Conservation (phyloP, 2,797 vertebrate species). For the Bradypus variegatus region DNA sequence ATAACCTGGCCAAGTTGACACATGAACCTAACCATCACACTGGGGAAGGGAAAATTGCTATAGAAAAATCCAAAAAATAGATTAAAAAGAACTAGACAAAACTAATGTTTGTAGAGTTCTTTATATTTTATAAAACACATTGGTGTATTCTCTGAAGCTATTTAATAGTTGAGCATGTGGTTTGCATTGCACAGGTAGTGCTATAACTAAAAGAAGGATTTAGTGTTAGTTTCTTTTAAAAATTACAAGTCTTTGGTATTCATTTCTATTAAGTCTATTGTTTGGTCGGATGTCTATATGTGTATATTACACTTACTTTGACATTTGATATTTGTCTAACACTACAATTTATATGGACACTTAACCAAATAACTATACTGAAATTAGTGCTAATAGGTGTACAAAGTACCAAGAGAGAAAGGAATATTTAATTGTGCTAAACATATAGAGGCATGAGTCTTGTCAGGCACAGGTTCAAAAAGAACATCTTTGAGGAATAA, state of each 20-base stretch:
- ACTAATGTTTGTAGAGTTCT: neutral
- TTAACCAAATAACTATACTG: neutral
- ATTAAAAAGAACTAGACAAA: neutral
- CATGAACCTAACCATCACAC: too few species aligned
- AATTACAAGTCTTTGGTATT: neutral
- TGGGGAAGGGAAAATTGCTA: neutral
- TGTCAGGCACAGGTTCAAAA: neutral
- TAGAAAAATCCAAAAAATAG: neutral
- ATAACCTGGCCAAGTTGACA: too few species aligned
- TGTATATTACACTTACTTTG: neutral
- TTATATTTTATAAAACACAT: neutral
- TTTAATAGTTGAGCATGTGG: neutral
- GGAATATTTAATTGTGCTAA: neutral
- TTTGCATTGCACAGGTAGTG: neutral
- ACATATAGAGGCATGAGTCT: neutral
- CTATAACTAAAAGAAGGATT: neutral
- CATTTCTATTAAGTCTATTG: neutral
- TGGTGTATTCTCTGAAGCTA: neutral
- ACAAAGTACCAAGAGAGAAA: neutral
- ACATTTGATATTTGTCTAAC: neutral
- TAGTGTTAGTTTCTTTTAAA: slow-evolving; percentile 5
- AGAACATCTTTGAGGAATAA: neutral
- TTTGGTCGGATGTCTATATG: neutral
- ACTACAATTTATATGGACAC: neutral
- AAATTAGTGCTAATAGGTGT: neutral